Conservation (phyloP, 2,888 invertebrate species). For the Patella depressa region DNA sequence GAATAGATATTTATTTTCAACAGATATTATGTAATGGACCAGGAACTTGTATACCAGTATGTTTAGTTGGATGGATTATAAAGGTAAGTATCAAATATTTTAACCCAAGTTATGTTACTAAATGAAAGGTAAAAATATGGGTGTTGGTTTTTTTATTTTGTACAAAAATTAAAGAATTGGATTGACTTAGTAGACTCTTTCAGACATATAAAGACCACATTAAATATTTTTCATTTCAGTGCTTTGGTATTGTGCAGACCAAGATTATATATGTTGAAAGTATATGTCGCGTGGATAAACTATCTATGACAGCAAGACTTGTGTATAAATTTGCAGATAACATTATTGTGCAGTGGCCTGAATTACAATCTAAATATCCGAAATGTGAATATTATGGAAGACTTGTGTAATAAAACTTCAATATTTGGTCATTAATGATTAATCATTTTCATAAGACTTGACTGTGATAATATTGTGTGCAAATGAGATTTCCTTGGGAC, state of each 20-base stretch:
- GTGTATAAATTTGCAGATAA: conserved; percentile 85
- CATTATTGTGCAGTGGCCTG: conserved; percentile 94
- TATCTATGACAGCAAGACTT: conserved; percentile 91
- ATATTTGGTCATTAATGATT: too few relatives aligned
- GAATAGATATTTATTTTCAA: conserved; percentile 29
- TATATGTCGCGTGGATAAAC: conserved; percentile 89
- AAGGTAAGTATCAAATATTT: conserved; percentile 73
- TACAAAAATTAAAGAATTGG: too few relatives aligned
- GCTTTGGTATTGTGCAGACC: conserved; percentile 77
- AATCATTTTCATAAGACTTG: too few relatives aligned
- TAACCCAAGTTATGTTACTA: too few relatives aligned
- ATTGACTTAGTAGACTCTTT: too few relatives aligned
- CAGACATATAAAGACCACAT: too few relatives aligned
- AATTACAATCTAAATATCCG: conserved; percentile 79
- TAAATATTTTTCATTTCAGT: conserved; percentile 45
- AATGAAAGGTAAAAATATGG: too few relatives aligned
- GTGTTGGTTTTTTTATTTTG: too few relatives aligned
- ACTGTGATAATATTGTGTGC: too few relatives aligned
- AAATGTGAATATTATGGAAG: conserved; percentile 84
- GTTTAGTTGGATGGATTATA: conserved; percentile 81
- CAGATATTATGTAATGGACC: conserved; percentile 92
- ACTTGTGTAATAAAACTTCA: conserved; percentile 70
- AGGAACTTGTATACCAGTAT: conserved; percentile 95
- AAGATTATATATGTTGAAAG: conserved; percentile 94
- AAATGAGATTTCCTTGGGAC: too few relatives aligned